Base-by-base conservation (phyloP, 1,140 invertebrate species). In the Pissodes strobi region DNA sequence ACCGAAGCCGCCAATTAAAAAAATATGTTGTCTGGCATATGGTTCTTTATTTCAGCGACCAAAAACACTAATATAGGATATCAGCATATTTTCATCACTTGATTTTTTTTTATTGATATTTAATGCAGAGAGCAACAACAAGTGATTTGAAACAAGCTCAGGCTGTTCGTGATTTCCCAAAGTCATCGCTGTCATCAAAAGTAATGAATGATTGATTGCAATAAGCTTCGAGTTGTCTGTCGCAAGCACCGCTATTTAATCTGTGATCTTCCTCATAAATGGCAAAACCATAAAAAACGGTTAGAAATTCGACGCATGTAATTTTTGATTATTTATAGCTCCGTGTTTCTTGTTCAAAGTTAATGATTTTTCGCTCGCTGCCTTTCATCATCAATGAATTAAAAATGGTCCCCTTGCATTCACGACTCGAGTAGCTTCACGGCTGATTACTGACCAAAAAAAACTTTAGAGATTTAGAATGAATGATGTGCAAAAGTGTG, bases 341-440 rank as follows among this genome's bases (percentile, higher is more conserved):
- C 17, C n/a, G 15, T 46, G n/a, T 58, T 59, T 59, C 52, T 59
- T 37, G 43, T 59, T 30, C 10, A n/a, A 49, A 48, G 57, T 49
- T 49, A 49, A 48, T 59, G 25, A 49, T 59, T 59, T 49, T 49
- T 48, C 57, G 15, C 21, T 48, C 17, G 45, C 43, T 48, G 27
- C 21, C 41, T 58, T 58, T 58, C 45, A 48, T 59, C 43, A 48
- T 59, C 43, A 59, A 59, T 59, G 57, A 59, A 37, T 59, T 58
- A 48, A 48, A 48, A 59, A 48, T 48, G 45, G 34, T 49, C 41
- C 43, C 21, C 43, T 59, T 59, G 46, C 56, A 48, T 58, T 58
- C 41, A 59, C 57, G 43, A 59, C 23, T 49, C 10, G 17, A 59
- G 45, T 48, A 56, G 52, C 52, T 56, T 56, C 52, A 56, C 52